Base-by-base conservation (phyloP, 2,888 invertebrate genomes). In the Leucophenga montana region DNA sequence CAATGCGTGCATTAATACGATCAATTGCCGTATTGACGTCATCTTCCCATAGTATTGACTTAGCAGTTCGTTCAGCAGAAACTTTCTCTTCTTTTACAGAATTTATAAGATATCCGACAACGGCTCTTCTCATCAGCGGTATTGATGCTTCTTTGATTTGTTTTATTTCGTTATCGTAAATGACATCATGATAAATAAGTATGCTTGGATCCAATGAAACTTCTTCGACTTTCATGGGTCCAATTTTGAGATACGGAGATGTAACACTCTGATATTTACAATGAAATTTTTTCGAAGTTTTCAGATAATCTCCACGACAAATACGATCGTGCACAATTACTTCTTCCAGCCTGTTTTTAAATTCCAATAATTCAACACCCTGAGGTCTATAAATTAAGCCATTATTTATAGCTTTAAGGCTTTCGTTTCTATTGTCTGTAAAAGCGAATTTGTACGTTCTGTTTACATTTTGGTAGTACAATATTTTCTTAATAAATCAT, bases 221-320 rank as follows among this genome's bases (percentile, higher is more conserved):
- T 11, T 72, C 71, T 31, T 78, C 77, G 6, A 73, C 8, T 54
- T 73, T 77, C 0, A 78, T 44, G 0, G 78, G 77, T 0, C 75
- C 78, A 3, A 77, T 57, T 3, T 68, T 73, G 0, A 78, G 71
- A 22, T 75, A 78, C 4, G 73, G 66, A 0, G 64, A n/a, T 14
- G 39, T 54, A 6, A 16, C 6, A 1, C 64, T 27, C 0, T 67
- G 44, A 4, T 71, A 74, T 1, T 18, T 59, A 61, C 78, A 78
- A 20, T 64, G 70, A 1, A 77, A 53, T 13, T 16, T 3, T 3
- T 71, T 64, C 2, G 59, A 69, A 0, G 48, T 69, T 3, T 69
- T 62, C 18, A 33, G 3, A 0, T 0, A 9, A 13, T 57, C 48
- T 3, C 73, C 75, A 0, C 72, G 69, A 5, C 77, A 77, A 9